Base-by-base conservation (phyloP, 2,888 invertebrate species). In the Hermaeophaga mercurialis region DNA sequence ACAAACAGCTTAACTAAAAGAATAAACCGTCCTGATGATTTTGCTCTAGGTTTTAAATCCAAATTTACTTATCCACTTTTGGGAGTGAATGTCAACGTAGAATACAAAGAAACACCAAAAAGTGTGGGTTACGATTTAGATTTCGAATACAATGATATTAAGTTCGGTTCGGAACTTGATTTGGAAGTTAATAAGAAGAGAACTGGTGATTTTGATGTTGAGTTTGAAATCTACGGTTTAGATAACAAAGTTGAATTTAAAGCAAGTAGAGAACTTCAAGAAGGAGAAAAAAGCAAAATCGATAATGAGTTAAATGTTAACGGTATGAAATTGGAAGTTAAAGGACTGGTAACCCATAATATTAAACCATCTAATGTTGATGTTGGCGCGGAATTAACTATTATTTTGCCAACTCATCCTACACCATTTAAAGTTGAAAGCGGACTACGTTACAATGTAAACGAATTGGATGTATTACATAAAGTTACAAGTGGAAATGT, bases 261-360 rank as follows among this genome's bases (percentile, higher is more conserved):
- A 61, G 76, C 83, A 0, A 84, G 83, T 64, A 80, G 87, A 12
- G 81, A 83, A 34, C 78, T 85, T 1, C 70, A 81, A 0, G 82
- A 81, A 0, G 82, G 81, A 0, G 70, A 73, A 14, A 85, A 85
- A 69, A 85, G 84, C 1, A 86, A 87, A 69, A 80, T 85, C 34
- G 80, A 81, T 34, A 84, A 86, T 66, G 81, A 80, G 28, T 57
- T 89, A 6, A 80, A 80, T 3, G 64, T 88, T 11, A 83, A 83
- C 39, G 81, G 85, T 8, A 84, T 84, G 46, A 87, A 83, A 69
- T 83, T 86, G 67, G 84, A 85, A 66, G 74, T 86, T 0, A 82
- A 83, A 19, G 85, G 86, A 43, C 80, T 81, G 0, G 75, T 87
- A 0, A 75, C 78, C 0, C 84, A 87, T 68, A 81, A 80, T 47